Evolutionary conservation across 35 echinoderm and acorn worm genomes (phyloP).

Genomic region (Ptychodera flava): DNA sequence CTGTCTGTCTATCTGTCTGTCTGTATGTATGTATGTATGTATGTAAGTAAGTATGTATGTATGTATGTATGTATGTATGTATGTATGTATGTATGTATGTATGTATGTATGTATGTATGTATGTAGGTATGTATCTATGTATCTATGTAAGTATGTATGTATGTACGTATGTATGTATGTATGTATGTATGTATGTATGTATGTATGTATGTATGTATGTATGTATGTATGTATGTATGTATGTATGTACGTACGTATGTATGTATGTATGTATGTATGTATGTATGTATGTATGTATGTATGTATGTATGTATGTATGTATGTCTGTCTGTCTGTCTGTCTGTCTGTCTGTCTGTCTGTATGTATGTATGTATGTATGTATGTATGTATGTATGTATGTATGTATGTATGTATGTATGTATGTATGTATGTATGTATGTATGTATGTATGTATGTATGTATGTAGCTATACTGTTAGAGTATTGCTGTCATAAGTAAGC

Average conservation of each 20-base stretch:
- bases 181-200: background rate
- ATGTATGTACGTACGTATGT: no score
- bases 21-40: background rate
- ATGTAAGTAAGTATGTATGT: background rate
- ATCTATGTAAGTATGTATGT: background rate
- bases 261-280: no score
- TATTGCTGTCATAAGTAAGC: no score
- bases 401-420: background rate
- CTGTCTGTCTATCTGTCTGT: background rate
- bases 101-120: constrained; percentile 2
- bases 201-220: background rate
- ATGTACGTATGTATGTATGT: background rate
- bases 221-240: no score
- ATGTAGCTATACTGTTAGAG: no score
- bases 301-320: constrained; percentile 2
- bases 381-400: background rate
- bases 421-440: no score
- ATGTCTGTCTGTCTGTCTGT: background rate
- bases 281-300: constrained; percentile 2
- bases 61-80: constrained; percentile 2
- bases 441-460: no score
- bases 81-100: constrained; percentile 2
- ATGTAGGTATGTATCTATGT: background rate
- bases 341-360: background rate
- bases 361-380: background rate